Base-by-base conservation (phyloP, 2,113 vertebrate genomes). In the Elaphurus davidianus region DNA sequence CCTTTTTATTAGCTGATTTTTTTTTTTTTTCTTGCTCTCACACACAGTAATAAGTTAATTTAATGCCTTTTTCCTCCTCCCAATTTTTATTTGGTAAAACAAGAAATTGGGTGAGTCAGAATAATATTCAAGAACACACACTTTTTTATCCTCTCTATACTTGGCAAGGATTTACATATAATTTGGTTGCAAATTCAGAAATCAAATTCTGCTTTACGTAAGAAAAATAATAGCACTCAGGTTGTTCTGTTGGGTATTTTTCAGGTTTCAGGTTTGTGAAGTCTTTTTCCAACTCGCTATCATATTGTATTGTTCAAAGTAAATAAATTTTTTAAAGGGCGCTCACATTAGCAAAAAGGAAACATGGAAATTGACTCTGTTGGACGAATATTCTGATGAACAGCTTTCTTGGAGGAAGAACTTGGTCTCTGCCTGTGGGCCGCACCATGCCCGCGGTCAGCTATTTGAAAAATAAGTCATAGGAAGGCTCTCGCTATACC, bases 61-160 rank as follows among this genome's bases (percentile, higher is more conserved):
- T 81, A 84, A 96, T 97, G 81, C 91, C 57, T 87, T 82, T 36
- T 17, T 23, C 60, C 45, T n/a, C 74, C 78, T 94, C 87, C 82
- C 86, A 54, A 55, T 91, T 98, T 97, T 96, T 96, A 97, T 98
- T 97, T 97, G 86, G 89, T 89, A 97, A 98, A 92, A 93, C 76
- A 93, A 97, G 87, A 95, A 95, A 97, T 47, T 12, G n/a, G 78
- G 45, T 92, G 96, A 98, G 55, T 98, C 94, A 93, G 93, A 94
- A 74, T 25, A 62, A 83, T 88, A 82, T 50, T 71, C 50, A 59
- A 78, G 74, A 94, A 86, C 64, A 55, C 59, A 78, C 19, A 50
- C 27, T 90, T 82, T 87, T 76, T 96, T 59, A 74, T 17, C 23
- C 59, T 52, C 67, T 60, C 90, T 45, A 43, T 36, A 6, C 57